Conservation (phyloP, 2,797 vertebrate genomes). For the Microcaecilia unicolor region DNA sequence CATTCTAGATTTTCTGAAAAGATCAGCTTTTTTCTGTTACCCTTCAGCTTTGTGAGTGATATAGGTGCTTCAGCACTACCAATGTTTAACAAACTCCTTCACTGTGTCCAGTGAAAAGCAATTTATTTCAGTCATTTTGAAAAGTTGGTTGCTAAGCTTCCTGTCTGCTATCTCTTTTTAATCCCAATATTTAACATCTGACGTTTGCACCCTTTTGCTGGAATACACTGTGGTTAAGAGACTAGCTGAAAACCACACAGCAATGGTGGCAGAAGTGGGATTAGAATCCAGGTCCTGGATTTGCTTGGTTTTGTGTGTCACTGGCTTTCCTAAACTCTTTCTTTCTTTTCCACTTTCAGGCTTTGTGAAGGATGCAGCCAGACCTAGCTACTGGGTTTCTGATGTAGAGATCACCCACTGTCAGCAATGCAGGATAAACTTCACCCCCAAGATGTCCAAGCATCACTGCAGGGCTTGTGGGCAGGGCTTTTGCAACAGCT, state of each 20-base stretch:
- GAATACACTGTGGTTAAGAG: no score
- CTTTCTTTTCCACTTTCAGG: slow-evolving; percentile 28
- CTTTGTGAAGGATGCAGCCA: slow-evolving; percentile 66
- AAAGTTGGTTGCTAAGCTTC: no score
- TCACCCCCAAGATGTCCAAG: slow-evolving; percentile 56
- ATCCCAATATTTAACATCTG: no score
- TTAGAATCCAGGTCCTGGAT: not conserved
- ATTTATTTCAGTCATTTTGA: no score
- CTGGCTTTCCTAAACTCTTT: not conserved
- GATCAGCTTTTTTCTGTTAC: no score
- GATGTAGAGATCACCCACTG: slow-evolving; percentile 65
- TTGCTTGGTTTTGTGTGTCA: not conserved
- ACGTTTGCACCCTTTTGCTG: no score
- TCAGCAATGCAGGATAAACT: slow-evolving; percentile 52
- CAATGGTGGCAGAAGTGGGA: not conserved
- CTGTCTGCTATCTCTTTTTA: no score
- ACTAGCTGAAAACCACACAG: not conserved
- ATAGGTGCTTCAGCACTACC: no score
- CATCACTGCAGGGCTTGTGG: slow-evolving; percentile 77
- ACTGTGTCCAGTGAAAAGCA: no score
- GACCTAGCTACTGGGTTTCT: slow-evolving; percentile 73
- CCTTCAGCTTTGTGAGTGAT: no score
- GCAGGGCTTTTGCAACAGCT: slow-evolving; percentile 62
- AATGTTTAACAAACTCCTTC: no score
- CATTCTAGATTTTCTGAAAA: no score